phyloP scores from a whole-genome alignment of 2,797 vertebrate genomes.

The Characodon lateralis region DNA sequence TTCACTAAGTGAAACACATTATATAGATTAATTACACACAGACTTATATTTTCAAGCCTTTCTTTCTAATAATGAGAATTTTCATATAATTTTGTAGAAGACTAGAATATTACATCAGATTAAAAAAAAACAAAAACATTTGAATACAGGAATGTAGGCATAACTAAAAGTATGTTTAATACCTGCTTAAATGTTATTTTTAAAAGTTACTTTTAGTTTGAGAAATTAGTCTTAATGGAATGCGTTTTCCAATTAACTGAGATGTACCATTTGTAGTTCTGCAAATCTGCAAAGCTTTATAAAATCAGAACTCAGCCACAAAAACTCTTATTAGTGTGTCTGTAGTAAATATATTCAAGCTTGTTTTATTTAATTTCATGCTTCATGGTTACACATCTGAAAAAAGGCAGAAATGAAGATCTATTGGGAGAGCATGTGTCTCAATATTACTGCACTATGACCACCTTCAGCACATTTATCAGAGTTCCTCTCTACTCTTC shows the following conservation, averaged over 20 bases:
- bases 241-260: not conserved
- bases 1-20: not conserved
- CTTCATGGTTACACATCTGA: not conserved
- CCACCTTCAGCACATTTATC: conserved; percentile 9
- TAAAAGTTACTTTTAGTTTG: not conserved
- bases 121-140: too few relatives aligned
- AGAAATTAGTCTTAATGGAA: not conserved
- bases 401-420: not conserved
- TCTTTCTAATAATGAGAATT: not conserved
- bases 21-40: not conserved
- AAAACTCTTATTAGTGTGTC: too few relatives aligned
- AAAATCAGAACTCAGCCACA: too few relatives aligned
- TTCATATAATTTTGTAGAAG: too few relatives aligned
- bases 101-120: too few relatives aligned
- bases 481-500: conserved; percentile 20
- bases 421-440: not conserved
- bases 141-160: too few relatives aligned
- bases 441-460: not conserved
- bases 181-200: not conserved
- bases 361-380: not conserved
- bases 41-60: not conserved
- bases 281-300: not conserved
- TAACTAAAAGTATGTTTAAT: too few relatives aligned
- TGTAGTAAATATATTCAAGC: not conserved
- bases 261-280: not conserved